These are phyloP conservation scores for Paragorgia papillata DNA, from an alignment of 92 coral and sea anemone genomes.

Conservation along the genomic window DNA sequence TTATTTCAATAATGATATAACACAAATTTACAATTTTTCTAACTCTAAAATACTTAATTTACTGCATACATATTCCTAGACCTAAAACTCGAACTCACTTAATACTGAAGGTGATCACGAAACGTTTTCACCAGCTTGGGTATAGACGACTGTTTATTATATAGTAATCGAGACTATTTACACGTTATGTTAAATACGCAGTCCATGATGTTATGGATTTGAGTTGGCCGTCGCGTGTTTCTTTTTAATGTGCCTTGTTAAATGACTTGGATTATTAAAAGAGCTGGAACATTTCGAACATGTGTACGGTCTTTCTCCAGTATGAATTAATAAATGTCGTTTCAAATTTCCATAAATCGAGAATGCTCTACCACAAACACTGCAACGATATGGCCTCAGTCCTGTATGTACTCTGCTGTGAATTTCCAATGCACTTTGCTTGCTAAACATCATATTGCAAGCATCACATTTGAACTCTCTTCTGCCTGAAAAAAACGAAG, in stretches of 20 bases:
- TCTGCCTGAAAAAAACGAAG: constrained; percentile 64
- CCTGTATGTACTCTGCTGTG: constrained; percentile 95
- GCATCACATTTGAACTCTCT: constrained; percentile 86
- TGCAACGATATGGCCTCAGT: constrained; percentile 89
- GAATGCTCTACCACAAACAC: constrained; percentile 83
- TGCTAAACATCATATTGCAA: constrained; percentile 93
- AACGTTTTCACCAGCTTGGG: too few relatives aligned
- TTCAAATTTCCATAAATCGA: constrained; percentile 93
- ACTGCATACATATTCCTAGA: too few relatives aligned
- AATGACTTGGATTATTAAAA: constrained; percentile 92
- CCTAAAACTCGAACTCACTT: too few relatives aligned
- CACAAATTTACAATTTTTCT: too few relatives aligned
- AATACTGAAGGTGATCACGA: too few relatives aligned
- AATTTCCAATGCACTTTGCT: constrained; percentile 88
- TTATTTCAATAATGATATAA: too few relatives aligned
- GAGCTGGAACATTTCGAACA: constrained; percentile 96
- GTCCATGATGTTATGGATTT: too few relatives aligned
- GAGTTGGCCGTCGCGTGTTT: constrained; percentile 43
- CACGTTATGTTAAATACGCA: too few relatives aligned
- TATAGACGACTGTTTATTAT: too few relatives aligned
- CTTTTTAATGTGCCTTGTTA: constrained; percentile 88
- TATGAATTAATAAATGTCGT: constrained; percentile 91
- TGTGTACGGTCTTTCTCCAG: constrained; percentile 85
- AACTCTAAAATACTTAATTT: too few relatives aligned
- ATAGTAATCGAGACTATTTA: too few relatives aligned